phyloP scores from a whole-genome alignment of 2,888 invertebrate species.

The Netelia fuscicornis region DNA sequence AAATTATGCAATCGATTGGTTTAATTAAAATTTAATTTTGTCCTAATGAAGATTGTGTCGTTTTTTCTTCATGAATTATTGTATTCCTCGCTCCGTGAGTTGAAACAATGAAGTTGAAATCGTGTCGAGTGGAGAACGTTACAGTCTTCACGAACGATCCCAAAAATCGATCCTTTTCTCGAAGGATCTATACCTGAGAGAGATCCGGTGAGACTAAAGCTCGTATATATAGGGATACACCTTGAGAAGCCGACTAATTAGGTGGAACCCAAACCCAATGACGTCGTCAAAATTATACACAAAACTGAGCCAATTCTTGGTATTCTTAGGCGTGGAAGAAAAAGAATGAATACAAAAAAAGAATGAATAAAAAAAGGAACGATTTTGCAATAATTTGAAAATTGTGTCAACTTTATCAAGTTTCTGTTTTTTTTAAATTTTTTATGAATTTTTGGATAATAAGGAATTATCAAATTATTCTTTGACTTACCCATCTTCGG shows the following conservation, averaged over 20 bases:
- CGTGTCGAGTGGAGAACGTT: neutral
- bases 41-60: too few species aligned
- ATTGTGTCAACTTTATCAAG: too few species aligned
- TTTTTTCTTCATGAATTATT: too few species aligned
- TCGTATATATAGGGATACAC: conserved; percentile 1
- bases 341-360: neutral
- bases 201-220: conserved; percentile 19
- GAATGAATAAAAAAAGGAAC: neutral
- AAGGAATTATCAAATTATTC: neutral
- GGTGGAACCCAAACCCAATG: conserved; percentile 41
- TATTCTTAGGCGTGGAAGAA: conserved; percentile 24
- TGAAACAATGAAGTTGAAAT: neutral
- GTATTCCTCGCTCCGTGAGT: neutral
- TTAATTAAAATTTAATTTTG: too few species aligned
- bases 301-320: conserved; percentile 35
- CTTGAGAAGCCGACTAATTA: conserved; percentile 57
- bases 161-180: conserved; percentile 7
- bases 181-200: conserved; percentile 62
- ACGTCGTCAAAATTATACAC: conserved; percentile 63
- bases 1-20: too few species aligned
- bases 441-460: too few species aligned
- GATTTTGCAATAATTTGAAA: too few species aligned
- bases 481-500: conserved; percentile 88
- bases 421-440: too few species aligned
- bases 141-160: neutral